Evolutionary conservation across 2,888 invertebrate species (phyloP), one percentile per base, ranked within the genome.

Genomic region (Napeogenes sylphis): DNA sequence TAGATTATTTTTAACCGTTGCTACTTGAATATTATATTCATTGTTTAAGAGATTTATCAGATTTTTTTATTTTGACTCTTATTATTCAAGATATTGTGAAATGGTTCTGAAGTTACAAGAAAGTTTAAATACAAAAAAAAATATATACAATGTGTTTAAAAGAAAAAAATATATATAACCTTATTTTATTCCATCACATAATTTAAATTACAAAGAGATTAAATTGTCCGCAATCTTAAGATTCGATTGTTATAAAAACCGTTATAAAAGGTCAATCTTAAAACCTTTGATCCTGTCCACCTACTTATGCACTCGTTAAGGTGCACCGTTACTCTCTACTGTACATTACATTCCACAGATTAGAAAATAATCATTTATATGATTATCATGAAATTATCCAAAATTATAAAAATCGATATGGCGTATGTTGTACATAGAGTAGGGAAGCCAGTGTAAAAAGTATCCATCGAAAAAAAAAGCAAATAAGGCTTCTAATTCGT

Each of bases 121-220:
- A 12, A 10, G 10, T 10, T 42, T 42, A 42, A 42, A 42, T 12
- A 10, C 10, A 35, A 35, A 35, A 6, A 35, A 6, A 35, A 5
- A 35, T 4, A 35, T 35, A 35, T 5, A 35, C 3, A 35, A 35
- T 35, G 21, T 35, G 3, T 35, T 5, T 6, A 35, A 35, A 35
- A 35, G 35, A 35, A 5, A 35, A 30, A 8, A n/a, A n/a, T n/a
- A 30, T 5, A 30, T 30, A 51, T 51, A 30, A 30, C 5, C 21
- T 21, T 12, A 8, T 51, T 30, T 51, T 33, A 46, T 55, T 60
- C 53, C 30, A 60, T 58, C 59, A 14, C 10, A n/a, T 55, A 55
- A 58, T 68, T 68, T 62, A 61, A 59, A 63, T 66, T 63, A 64
- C 60, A 66, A 68, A 67, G 59, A 62, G 61, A 55, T 59, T 64